Conservation (phyloP, 2,888 invertebrate species). For the Acanthosoma haemorrhoidale region DNA sequence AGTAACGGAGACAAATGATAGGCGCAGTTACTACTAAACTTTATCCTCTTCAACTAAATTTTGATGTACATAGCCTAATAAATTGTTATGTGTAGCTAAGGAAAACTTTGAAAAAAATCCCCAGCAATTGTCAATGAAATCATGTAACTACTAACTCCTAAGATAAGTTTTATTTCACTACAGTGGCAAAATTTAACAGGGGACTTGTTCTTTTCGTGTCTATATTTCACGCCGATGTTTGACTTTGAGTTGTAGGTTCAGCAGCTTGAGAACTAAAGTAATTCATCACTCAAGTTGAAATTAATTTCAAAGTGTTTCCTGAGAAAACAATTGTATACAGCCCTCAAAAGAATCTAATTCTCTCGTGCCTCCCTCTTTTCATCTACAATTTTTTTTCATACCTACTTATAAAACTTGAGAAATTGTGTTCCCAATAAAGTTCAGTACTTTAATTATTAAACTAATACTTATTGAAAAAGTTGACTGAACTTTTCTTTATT, state of each 20-base stretch:
- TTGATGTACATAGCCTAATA: too few relatives aligned
- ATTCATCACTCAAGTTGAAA: background rate
- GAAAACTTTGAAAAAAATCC: too few relatives aligned
- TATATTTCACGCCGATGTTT: background rate
- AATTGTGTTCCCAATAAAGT: constrained; percentile 8
- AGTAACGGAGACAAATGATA: too few relatives aligned
- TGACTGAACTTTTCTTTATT: background rate
- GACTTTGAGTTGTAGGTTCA: background rate
- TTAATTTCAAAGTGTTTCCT: background rate
- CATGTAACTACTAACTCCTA: too few relatives aligned
- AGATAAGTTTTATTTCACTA: too few relatives aligned
- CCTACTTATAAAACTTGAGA: background rate
- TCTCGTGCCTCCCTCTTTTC: background rate
- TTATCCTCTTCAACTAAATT: too few relatives aligned
- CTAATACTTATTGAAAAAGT: constrained; percentile 12
- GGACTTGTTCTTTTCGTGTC: too few relatives aligned
- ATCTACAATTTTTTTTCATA: background rate
- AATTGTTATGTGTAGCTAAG: too few relatives aligned
- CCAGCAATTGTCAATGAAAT: too few relatives aligned
- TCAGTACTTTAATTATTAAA: background rate
- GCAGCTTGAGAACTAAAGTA: background rate
- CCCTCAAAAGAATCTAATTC: background rate
- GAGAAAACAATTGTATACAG: background rate
- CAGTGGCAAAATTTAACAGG: too few relatives aligned
- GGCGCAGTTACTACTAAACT: too few relatives aligned